A percentile compares a stretch with the other conserved stretches of the same genome.
Evolutionary conservation across 2,797 vertebrate genomes (phyloP).

Genomic region (Prunella strophiata): DNA sequence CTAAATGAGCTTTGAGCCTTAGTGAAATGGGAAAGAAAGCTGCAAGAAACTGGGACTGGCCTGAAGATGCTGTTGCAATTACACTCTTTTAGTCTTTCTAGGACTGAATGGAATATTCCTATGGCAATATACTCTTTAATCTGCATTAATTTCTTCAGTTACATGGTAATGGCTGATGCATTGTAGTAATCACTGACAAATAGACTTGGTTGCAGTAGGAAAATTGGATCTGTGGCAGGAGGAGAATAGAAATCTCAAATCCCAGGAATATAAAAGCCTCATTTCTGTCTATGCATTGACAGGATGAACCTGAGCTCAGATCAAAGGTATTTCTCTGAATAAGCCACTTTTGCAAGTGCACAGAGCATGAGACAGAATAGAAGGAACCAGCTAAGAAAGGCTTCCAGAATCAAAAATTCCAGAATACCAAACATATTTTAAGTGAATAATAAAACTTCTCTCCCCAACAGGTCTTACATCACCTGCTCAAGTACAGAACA

Average conservation of each 20-base stretch:
- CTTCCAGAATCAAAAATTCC: not conserved
- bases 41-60: not conserved
- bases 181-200: constrained; percentile 28
- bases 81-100: not conserved
- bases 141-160: constrained; percentile 27
- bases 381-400: not conserved
- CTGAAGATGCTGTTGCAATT: not conserved
- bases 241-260: constrained; percentile 20
- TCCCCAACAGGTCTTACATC: not conserved
- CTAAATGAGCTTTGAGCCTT: not conserved
- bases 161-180: not conserved
- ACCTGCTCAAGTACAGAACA: not conserved
- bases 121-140: not conserved
- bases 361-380: not conserved
- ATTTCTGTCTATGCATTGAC: not conserved
- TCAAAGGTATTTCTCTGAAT: constrained; percentile 4
- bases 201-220: not conserved
- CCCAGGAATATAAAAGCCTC: constrained; percentile 4
- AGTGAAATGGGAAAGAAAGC: not conserved
- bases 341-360: not conserved
- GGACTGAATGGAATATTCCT: constrained; percentile 20
- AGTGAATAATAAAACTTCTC: not conserved
- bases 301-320: not conserved
- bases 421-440: not conserved
- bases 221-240: constrained; percentile 28